Conservation (phyloP, 2,797 vertebrate genomes). For the Pachyuromys duprasi region DNA sequence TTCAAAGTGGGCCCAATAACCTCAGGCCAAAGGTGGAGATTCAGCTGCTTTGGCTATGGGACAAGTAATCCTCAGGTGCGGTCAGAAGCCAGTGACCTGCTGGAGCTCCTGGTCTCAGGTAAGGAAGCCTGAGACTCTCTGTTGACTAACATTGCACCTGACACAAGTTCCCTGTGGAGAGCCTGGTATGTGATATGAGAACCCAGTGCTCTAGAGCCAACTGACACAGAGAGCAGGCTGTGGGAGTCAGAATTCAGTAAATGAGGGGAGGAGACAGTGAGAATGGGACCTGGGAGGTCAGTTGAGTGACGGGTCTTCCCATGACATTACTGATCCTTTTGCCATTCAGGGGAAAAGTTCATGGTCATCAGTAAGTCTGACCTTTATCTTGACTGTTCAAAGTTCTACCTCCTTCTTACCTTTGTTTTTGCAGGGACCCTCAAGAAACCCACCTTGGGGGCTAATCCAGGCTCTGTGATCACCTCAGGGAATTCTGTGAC, state of each 20-base stretch:
- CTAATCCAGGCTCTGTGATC: not conserved
- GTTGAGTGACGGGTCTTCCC: not conserved
- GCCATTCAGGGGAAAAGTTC: accelerated
- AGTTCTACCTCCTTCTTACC: accelerated
- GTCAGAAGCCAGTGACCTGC: not conserved
- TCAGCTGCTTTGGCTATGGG: not conserved
- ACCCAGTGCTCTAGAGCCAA: not conserved
- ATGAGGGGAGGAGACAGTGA: accelerated
- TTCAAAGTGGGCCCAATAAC: not conserved
- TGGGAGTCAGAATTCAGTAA: not conserved
- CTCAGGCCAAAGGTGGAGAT: not conserved
- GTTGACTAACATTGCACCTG: not conserved
- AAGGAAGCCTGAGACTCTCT: not conserved
- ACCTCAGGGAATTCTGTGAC: not conserved
- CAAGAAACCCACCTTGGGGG: not conserved
- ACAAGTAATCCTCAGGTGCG: too few relatives aligned
- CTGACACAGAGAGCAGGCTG: not conserved
- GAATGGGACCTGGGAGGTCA: not conserved
- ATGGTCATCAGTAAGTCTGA: not conserved
- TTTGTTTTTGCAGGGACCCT: not conserved
- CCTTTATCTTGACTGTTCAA: not conserved
- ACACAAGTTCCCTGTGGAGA: not conserved
- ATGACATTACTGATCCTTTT: accelerated
- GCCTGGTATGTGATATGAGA: not conserved
- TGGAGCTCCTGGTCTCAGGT: not conserved